Evolutionary conservation across 2,888 invertebrate genomes (phyloP), one percentile per base, ranked within the genome.

Genomic region (Zaprionus bogoriensis): DNA sequence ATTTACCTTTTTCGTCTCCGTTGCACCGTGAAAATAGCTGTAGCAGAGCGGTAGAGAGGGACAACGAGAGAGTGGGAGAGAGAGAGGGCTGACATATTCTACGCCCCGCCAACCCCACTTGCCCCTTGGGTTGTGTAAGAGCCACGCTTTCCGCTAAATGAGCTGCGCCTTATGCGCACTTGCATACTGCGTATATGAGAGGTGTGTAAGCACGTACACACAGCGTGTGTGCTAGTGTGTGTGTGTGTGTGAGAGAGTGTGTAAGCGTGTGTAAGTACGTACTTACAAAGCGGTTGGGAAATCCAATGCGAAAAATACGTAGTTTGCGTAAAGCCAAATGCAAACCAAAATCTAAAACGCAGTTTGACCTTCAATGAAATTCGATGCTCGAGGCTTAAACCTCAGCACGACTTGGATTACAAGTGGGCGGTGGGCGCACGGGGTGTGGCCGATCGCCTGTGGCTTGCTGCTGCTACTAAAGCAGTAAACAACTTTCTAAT

Each of bases 331-430:
- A n/a, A n/a, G n/a, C n/a, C n/a, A n/a, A n/a, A 48, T 25, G 47
- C 46, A 69, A 69, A 48, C 50, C 32, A 64, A 63, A 62, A 62
- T 58, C 47, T 62, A 62, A 76, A 77, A 67, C 76, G 65, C 76
- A 85, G 76, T 75, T 81, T 84, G 84, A 77, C 84, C 77, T 77
- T 77, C 84, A 20, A 41, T 69, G 77, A 74, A 84, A 77, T 77
- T 77, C 53, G 77, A 77, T 84, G 70, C 81, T 48, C 32, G 42
- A 5, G 2, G 20, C 53, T 63, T 47, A 64, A 74, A 27, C 47
- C 70, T 54, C 28, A 63, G 51, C 46, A 39, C 6, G 50, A n/a
- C 19, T 71, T 25, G 25, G 17, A 41, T 71, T 71, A 54, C 71
- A 19, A 3, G 19, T 7, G 19, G n/a, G 12, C 10, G 10, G 22